Conservation (phyloP, 2,113 vertebrate species). For the Charina bottae region DNA sequence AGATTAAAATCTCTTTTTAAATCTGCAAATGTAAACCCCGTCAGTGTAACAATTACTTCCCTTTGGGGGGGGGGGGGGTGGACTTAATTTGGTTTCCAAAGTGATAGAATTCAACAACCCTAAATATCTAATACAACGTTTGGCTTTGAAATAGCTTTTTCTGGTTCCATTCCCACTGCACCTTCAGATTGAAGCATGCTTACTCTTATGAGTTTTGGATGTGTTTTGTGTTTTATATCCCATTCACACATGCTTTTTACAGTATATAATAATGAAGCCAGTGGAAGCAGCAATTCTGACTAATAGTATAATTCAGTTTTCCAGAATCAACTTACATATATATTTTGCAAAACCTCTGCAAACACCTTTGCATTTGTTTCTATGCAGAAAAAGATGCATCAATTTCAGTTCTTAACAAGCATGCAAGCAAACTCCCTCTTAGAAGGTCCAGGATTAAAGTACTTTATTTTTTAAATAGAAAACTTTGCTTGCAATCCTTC, state of each 20-base stretch:
- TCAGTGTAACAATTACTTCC: background rate
- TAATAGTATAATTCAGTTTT: background rate
- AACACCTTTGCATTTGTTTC: background rate
- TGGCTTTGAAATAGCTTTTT: background rate
- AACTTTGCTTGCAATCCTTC: conserved; percentile 9
- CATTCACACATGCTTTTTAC: background rate
- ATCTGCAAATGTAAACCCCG: background rate
- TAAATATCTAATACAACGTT: background rate
- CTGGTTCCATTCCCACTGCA: background rate
- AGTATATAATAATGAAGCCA: background rate
- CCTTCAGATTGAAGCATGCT: background rate
- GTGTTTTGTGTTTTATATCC: background rate
- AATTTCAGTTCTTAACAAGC: background rate
- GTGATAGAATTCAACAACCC: background rate
- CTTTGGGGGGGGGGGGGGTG: background rate
- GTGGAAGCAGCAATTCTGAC: background rate
- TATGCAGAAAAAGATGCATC: background rate
- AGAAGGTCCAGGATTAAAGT: background rate
- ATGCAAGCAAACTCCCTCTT: background rate
- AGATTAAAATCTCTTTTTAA: background rate
- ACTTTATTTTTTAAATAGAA: conserved; percentile 12
- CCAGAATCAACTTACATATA: background rate
- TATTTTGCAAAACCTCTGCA: background rate
- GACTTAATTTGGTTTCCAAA: background rate
- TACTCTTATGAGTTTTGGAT: background rate